These are phyloP conservation scores for Otolemur garnettii DNA, from an alignment of 2,113 vertebrate species.

Conservation along the genomic window DNA sequence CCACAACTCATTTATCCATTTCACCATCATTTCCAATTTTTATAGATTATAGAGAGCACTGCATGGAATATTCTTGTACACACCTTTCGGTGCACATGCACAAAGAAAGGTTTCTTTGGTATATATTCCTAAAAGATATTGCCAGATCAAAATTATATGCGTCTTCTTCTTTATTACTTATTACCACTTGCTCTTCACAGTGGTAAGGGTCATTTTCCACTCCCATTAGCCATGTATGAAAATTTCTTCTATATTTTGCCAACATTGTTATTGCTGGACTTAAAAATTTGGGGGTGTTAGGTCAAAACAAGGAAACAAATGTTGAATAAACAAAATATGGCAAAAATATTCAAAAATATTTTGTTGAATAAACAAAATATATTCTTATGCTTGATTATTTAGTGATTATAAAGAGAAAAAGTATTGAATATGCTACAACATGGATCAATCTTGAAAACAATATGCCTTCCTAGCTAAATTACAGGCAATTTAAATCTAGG, in stretches of 20 bases:
- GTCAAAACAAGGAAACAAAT: not conserved
- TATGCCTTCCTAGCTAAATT: constrained; percentile 26
- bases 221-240: not conserved
- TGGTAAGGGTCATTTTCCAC: not conserved
- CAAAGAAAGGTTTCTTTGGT: not conserved
- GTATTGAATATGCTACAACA: not conserved
- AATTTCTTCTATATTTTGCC: not conserved
- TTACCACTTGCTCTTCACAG: not conserved
- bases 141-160: not conserved
- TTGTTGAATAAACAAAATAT: not conserved
- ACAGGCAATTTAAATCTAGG: constrained; percentile 26
- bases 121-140: not conserved
- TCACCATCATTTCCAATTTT: not conserved
- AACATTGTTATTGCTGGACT: not conserved
- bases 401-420: not conserved
- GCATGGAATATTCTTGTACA: not conserved
- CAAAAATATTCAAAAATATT: no score
- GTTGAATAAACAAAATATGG: not conserved
- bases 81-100: not conserved
- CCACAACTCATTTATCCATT: not conserved
- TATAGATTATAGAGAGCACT: not conserved
- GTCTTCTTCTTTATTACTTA: not conserved
- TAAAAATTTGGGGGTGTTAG: not conserved
- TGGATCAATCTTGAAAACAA: not conserved
- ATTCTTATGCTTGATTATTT: not conserved